Percentiles rank a stretch among this genome's conserved stretches.
Conservation (phyloP, 2,888 invertebrate species). For the Shargacucullia verbasci region DNA sequence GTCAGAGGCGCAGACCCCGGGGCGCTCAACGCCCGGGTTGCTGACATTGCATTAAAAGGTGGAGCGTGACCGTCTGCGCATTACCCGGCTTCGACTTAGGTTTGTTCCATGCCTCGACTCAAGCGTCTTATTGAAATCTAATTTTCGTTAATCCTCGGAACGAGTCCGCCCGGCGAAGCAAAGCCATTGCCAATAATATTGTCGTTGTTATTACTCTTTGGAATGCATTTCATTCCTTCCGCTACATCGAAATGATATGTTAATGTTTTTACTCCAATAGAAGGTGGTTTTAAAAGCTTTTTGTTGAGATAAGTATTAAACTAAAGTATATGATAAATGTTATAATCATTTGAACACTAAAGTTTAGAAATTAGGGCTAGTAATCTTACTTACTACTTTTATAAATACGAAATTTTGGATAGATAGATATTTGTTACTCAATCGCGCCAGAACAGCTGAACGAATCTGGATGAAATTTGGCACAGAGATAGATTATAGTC, state of each 20-base stretch:
- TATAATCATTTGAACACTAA: neutral
- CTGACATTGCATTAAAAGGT: conserved; percentile 82
- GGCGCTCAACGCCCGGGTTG: conserved; percentile 55
- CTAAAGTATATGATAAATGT: neutral
- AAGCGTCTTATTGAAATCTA: conserved; percentile 88
- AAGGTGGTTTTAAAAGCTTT: neutral
- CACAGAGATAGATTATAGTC: too few relatives aligned
- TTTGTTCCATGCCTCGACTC: conserved; percentile 79
- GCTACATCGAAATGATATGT: conserved; percentile 54
- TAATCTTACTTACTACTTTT: too few relatives aligned
- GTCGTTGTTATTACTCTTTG: conserved; percentile 71
- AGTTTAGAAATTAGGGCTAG: too few relatives aligned
- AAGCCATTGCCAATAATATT: conserved; percentile 77
- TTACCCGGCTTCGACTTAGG: conserved; percentile 80
- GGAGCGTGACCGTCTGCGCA: conserved; percentile 82
- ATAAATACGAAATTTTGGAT: too few relatives aligned
- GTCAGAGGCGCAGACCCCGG: conserved; percentile 39
- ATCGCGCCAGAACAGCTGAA: too few relatives aligned
- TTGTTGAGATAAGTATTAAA: too few relatives aligned
- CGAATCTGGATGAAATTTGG: too few relatives aligned
- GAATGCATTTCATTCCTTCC: conserved; percentile 64
- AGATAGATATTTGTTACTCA: too few relatives aligned
- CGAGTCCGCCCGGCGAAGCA: conserved; percentile 69
- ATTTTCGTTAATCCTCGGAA: conserved; percentile 86
- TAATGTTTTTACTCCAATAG: conserved; percentile 42